These are phyloP conservation scores for Trimorus sp. DNA, from an alignment of 2,888 invertebrate species.

Conservation along the genomic window DNA sequence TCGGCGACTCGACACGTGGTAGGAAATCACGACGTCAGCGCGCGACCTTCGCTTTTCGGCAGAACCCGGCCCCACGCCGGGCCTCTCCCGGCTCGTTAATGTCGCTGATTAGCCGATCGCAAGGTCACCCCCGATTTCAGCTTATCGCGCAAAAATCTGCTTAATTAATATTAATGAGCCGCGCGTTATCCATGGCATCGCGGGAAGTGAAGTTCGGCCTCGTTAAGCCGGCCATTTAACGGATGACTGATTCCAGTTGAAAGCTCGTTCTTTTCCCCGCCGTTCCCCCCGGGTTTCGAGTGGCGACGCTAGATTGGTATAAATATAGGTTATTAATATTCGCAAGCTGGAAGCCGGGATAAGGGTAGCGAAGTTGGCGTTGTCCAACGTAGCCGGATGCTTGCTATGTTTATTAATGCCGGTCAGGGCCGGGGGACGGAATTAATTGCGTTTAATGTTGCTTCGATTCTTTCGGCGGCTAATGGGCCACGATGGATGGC, in stretches of 20 bases:
- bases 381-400: too few species aligned
- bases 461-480: too few species aligned
- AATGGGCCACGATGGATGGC: too few species aligned
- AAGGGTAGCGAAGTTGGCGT: too few species aligned
- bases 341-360: too few species aligned
- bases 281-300: not conserved
- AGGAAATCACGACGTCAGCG: constrained; percentile 55
- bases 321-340: too few species aligned
- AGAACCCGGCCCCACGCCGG: constrained; percentile 19
- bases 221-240: constrained; percentile 1
- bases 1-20: constrained; percentile 64
- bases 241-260: not conserved
- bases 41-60: constrained; percentile 57
- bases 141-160: constrained; percentile 23
- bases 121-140: constrained; percentile 36
- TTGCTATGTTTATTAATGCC: too few species aligned
- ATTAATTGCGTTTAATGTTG: too few species aligned
- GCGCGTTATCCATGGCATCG: constrained; percentile 19
- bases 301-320: not conserved
- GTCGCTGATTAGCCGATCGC: constrained; percentile 30
- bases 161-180: constrained; percentile 49
- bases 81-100: constrained; percentile 22
- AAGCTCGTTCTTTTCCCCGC: too few species aligned
- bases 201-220: constrained; percentile 20
- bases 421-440: too few species aligned